Percentiles rank a stretch among this genome's conserved stretches.
Evolutionary conservation across 2,888 invertebrate genomes (phyloP).

Genomic region (Cheilosia vulpina): DNA sequence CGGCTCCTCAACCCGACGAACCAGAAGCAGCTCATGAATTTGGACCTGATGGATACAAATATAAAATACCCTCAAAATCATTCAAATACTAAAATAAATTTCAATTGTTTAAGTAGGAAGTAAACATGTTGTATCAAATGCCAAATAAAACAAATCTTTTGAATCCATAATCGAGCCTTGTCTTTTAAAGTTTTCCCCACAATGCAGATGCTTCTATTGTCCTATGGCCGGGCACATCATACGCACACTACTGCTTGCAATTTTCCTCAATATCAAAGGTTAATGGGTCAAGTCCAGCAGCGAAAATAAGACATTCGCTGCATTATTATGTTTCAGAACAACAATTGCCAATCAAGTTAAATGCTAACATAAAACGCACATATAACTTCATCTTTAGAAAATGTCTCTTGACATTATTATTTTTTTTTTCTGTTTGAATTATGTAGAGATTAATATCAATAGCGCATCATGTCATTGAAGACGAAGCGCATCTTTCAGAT

Average conservation of each 20-base stretch:
- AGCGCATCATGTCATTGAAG: too few relatives aligned
- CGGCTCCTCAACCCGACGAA: constrained; percentile 41
- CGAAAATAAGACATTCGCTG: neutral
- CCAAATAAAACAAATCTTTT: constrained; percentile 29
- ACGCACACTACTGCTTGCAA: neutral
- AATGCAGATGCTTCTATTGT: neutral
- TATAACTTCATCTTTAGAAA: too few relatives aligned
- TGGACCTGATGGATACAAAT: constrained; percentile 82
- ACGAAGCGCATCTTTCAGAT: too few relatives aligned
- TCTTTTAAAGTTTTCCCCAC: neutral
- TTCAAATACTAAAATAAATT: constrained; percentile 79
- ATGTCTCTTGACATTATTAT: too few relatives aligned
- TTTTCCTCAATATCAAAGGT: constrained; percentile 30
- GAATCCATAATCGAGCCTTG: neutral
- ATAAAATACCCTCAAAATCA: constrained; percentile 81
- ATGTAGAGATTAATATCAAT: too few relatives aligned
- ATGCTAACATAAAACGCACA: neutral
- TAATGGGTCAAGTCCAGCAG: constrained; percentile 36
- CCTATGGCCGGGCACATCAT: constrained; percentile 6
- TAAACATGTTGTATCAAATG: constrained; percentile 39
- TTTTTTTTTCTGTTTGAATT: too few relatives aligned
- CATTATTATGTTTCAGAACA: constrained; percentile 8
- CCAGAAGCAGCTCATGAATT: constrained; percentile 70
- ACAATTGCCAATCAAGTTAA: neutral
- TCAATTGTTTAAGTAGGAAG: constrained; percentile 6